A percentile compares a stretch with the other conserved stretches of the same genome.
Evolutionary conservation across 2,888 invertebrate genomes (phyloP).

Genomic region (Gastracanthus pulcherrimus): DNA sequence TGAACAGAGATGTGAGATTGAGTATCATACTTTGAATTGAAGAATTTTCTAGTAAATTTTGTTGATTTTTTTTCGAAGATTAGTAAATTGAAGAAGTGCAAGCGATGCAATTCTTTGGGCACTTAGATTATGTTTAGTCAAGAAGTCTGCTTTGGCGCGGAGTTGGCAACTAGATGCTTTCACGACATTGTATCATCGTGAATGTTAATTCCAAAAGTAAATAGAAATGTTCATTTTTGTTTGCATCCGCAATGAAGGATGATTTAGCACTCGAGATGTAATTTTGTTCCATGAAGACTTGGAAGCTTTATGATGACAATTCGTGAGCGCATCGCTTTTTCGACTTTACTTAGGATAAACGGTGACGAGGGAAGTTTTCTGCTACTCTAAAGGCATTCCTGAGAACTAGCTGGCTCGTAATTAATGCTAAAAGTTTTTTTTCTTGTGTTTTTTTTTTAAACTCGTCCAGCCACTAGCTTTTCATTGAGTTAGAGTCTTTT

Average conservation of each 20-base stretch:
- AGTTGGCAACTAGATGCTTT: constrained; percentile 66
- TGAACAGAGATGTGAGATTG: constrained; percentile 15
- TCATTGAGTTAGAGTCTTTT: constrained; percentile 54
- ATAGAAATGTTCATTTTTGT: neutral
- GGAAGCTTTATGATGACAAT: neutral
- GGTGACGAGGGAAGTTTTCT: constrained; percentile 71
- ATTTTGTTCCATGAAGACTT: neutral
- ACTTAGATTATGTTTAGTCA: constrained; percentile 62
- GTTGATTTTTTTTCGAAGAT: neutral
- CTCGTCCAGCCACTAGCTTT: constrained; percentile 66
- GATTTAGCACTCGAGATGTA: neutral
- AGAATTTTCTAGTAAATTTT: neutral
- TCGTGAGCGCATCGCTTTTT: constrained; percentile 51
- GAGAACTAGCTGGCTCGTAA: constrained; percentile 69
- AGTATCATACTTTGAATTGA: constrained; percentile 23
- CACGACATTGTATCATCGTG: constrained; percentile 43
- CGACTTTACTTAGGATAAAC: constrained; percentile 56
- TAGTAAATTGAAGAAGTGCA: constrained; percentile 24
- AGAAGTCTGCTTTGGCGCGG: constrained; percentile 71
- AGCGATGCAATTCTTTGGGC: constrained; percentile 42
- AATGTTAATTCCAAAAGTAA: constrained; percentile 7
- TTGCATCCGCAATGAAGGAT: neutral
- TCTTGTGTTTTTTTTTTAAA: constrained; percentile 62
- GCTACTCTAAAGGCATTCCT: constrained; percentile 70
- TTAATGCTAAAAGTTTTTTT: constrained; percentile 61